Conservation (phyloP, 2,797 vertebrate species). For the Artibeus jamaicensis region DNA sequence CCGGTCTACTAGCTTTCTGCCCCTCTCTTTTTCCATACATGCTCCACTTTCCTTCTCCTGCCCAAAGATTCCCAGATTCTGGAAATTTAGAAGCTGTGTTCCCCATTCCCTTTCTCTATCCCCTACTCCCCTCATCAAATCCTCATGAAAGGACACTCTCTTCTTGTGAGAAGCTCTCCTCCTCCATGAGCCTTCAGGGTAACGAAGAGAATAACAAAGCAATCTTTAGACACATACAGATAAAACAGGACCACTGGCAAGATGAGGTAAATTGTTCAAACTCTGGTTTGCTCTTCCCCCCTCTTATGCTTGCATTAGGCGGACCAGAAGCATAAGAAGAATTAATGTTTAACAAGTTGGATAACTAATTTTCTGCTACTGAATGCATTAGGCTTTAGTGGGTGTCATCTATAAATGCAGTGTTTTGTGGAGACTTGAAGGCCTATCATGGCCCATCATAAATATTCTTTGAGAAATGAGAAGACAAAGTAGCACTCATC, state of each 20-base stretch:
- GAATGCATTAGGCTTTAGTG: conserved; percentile 55
- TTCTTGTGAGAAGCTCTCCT: not conserved
- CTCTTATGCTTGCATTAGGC: not conserved
- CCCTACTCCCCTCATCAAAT: not conserved
- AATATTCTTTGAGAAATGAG: conserved; percentile 65
- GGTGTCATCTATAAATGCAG: conserved; percentile 60
- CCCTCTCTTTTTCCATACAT: not conserved
- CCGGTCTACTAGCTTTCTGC: not conserved
- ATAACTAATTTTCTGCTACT: conserved; percentile 65
- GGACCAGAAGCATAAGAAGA: conserved; percentile 37
- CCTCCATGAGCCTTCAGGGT: not conserved
- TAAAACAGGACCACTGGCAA: not conserved
- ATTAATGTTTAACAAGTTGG: conserved; percentile 67
- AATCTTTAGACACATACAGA: not conserved
- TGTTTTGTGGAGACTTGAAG: conserved; percentile 56
- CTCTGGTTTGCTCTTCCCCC: not conserved
- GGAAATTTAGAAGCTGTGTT: not conserved
- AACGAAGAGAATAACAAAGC: not conserved
- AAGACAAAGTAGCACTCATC: not conserved
- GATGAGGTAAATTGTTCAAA: not conserved
- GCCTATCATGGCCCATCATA: conserved; percentile 51
- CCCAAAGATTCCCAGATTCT: not conserved
- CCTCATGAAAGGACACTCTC: not conserved
- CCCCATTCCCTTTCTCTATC: not conserved
- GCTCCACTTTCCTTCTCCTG: not conserved